These are phyloP conservation scores for Oncorhynchus clarkii DNA, from an alignment of 2,113 vertebrate species.

Conservation along the genomic window DNA sequence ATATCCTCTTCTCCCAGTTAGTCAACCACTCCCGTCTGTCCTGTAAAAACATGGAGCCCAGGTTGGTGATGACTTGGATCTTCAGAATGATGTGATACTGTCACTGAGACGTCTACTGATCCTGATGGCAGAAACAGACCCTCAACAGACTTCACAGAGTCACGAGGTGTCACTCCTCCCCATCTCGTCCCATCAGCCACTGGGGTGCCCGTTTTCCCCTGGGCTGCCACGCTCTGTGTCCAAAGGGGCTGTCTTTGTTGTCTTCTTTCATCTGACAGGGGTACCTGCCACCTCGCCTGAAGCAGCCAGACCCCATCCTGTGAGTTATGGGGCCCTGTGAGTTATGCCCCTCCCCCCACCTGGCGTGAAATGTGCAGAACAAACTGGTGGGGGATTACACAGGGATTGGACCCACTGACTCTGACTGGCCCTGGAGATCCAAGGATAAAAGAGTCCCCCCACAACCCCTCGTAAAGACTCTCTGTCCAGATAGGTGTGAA, in stretches of 20 bases:
- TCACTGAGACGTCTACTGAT: constrained; percentile 1
- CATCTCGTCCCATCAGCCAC: constrained; percentile 73
- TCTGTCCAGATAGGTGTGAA: constrained; percentile 59
- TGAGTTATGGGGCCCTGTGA: constrained; percentile 80
- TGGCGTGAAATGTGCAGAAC: constrained; percentile 88
- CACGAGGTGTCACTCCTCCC: constrained; percentile 75
- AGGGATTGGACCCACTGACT: constrained; percentile 64
- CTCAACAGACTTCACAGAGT: constrained; percentile 59
- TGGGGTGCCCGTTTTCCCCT: constrained; percentile 38
- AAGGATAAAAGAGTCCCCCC: constrained; percentile 29
- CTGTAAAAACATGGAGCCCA: neutral
- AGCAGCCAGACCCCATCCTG: constrained; percentile 58
- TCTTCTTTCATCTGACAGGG: constrained; percentile 82
- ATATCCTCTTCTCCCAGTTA: constrained; percentile 19
- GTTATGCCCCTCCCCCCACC: constrained; percentile 51
- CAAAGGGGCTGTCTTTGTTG: constrained; percentile 80
- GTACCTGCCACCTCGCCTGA: constrained; percentile 74
- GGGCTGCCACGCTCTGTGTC: constrained; percentile 72
- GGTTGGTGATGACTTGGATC: constrained; percentile 13
- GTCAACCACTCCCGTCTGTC: neutral
- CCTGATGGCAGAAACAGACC: constrained; percentile 90
- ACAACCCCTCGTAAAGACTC: constrained; percentile 32
- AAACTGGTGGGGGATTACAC: constrained; percentile 78
- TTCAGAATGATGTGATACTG: neutral
- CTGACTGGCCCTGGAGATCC: constrained; percentile 42